Evolutionary conservation across 2,113 vertebrate genomes (phyloP).

Genomic region (Phalacrocorax brasilianus): DNA sequence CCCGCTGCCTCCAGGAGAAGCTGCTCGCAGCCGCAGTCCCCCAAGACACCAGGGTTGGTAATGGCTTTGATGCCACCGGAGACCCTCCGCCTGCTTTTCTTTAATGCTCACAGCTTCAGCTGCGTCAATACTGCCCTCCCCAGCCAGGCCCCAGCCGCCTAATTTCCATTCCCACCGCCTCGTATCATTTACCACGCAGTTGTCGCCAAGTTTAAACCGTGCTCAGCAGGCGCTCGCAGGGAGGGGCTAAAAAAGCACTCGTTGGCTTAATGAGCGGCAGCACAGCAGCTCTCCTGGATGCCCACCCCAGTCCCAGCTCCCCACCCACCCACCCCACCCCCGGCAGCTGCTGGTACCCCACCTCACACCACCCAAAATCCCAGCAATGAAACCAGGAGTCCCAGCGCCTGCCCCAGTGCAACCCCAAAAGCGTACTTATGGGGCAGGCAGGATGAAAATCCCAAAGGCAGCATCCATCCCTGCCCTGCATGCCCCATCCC

Average conservation of each 20-base stretch:
- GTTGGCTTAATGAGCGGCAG: neutral
- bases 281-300: neutral
- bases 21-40: neutral
- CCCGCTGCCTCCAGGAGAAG: neutral
- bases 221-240: neutral
- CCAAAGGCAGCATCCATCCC: neutral
- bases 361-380: neutral
- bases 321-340: neutral
- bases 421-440: accelerated
- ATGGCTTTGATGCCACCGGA: accelerated
- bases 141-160: neutral
- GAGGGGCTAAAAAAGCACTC: neutral
- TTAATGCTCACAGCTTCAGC: neutral
- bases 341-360: neutral
- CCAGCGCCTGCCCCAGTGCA: accelerated
- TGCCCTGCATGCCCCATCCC: accelerated
- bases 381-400: neutral
- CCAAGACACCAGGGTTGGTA: accelerated
- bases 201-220: neutral
- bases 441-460: neutral
- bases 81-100: neutral
- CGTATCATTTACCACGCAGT: neutral
- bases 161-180: neutral
- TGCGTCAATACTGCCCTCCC: neutral
- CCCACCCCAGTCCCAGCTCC: neutral